A percentile compares a stretch with the other conserved stretches of the same genome.
Evolutionary conservation across 2,797 vertebrate species (phyloP).

Genomic region (Sphenodon punctatus): DNA sequence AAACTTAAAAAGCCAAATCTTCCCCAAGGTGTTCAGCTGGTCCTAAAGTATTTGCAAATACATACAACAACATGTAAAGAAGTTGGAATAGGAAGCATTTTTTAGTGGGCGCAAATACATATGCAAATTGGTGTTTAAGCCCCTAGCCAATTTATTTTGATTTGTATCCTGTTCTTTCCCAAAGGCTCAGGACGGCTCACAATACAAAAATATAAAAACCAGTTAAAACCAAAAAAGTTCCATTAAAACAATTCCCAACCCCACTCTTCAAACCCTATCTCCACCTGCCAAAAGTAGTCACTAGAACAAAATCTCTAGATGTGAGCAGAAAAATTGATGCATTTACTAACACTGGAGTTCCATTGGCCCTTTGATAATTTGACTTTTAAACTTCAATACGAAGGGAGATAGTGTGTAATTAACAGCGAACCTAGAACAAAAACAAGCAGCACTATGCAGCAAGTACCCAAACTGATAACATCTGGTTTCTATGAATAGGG

Average conservation of each 20-base stretch:
- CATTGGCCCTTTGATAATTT: background rate
- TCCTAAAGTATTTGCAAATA: background rate
- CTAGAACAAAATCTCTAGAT: background rate
- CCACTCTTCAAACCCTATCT: background rate
- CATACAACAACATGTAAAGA: background rate
- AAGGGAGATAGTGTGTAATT: background rate
- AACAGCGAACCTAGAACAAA: background rate
- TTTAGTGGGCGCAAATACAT: background rate
- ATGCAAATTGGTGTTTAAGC: too few relatives aligned
- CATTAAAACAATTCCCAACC: too few relatives aligned
- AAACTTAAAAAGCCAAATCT: background rate
- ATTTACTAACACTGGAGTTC: background rate
- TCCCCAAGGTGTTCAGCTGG: background rate
- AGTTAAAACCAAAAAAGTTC: too few relatives aligned
- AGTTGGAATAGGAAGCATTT: background rate
- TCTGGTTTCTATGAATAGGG: too few relatives aligned
- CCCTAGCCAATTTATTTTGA: too few relatives aligned
- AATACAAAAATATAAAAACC: too few relatives aligned
- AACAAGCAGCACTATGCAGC: background rate
- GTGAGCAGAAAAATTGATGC: accelerated
- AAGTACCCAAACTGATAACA: too few relatives aligned
- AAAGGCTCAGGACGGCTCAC: too few relatives aligned
- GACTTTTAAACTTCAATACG: background rate
- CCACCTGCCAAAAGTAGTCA: too few relatives aligned
- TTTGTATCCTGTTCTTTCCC: too few relatives aligned